Base-by-base conservation (phyloP, 2,113 vertebrate genomes). In the Melanerpes formicivorus region DNA sequence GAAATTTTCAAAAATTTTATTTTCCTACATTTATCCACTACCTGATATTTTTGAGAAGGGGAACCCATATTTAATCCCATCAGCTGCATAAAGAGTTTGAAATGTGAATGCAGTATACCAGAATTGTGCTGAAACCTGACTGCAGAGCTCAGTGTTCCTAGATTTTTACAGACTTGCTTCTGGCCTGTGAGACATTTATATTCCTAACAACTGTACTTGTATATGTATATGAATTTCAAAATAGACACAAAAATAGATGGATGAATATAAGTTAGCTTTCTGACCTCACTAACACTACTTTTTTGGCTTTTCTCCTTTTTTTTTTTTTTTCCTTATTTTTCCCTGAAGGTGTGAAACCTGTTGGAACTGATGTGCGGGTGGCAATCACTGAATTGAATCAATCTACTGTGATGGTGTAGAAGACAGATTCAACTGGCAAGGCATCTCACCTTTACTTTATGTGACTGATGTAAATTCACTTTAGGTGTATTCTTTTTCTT, bases 271-370 rank as follows among this genome's bases (percentile, higher is more conserved):
- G 4, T 56, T 69, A 52, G 2, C 6, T 62, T 75, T 73, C 37
- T 69, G 6, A 14, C 19, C 29, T 67, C 2, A 0, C 2, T 77
- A 80, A 58, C 2, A 19, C 1, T 34, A 6, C 0, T 3, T 27
- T 18, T 48, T 19, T 32, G 2, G 10, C 40, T 5, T 7, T n/a
- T 27, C 22, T 46, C 29, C 32, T 18, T 18, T 3, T 4, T 5
- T 29, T 29, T 37, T 37, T 37, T 37, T 37, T 37, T 37, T 37
- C 10, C 37, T 37, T 37, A 37, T 37, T 37, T 30, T 32, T 23
- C 3, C 6, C 42, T 71, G 14, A 37, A 3, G 3, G 1, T 1
- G 0, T 62, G 11, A 54, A n/a, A 8, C 59, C 13, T 70, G 5
- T 58, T 40, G 34, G 37, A 80, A 83, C 5, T 40, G 46, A 90